phyloP scores from a whole-genome alignment of 2,888 invertebrate genomes.

The Dolichomitus sp. region DNA sequence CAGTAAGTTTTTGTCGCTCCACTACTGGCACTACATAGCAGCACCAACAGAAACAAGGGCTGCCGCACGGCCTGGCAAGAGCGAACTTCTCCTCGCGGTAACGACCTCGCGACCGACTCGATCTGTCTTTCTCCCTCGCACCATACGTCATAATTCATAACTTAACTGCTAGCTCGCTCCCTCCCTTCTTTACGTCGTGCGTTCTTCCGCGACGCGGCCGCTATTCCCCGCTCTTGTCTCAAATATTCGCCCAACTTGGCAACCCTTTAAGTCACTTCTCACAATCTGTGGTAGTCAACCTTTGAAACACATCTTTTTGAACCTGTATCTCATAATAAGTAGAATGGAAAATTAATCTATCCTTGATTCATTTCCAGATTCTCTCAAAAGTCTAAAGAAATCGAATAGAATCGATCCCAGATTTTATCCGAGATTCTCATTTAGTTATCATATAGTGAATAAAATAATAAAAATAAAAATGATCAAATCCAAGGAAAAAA shows the following conservation, averaged over 20 bases:
- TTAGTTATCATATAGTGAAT: too few relatives aligned
- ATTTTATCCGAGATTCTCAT: too few relatives aligned
- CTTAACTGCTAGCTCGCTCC: constrained; percentile 81
- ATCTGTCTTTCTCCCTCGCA: constrained; percentile 76
- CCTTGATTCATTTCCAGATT: too few relatives aligned
- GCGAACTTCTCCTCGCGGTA: constrained; percentile 73
- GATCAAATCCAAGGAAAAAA: too few relatives aligned
- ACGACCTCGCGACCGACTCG: constrained; percentile 81
- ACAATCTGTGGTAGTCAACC: constrained; percentile 37
- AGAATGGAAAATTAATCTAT: not conserved
- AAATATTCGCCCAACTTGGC: not conserved
- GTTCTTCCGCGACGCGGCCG: constrained; percentile 59
- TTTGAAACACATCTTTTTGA: not conserved
- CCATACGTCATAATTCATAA: constrained; percentile 84
- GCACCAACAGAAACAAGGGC: constrained; percentile 37
- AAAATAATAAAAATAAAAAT: too few relatives aligned
- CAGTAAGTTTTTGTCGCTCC: constrained; percentile 77
- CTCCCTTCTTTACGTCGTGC: constrained; percentile 68
- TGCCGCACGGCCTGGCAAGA: constrained; percentile 37
- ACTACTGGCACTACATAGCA: constrained; percentile 62
- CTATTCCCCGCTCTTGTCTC: not conserved
- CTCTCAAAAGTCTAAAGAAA: too few relatives aligned
- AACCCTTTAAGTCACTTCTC: constrained; percentile 39
- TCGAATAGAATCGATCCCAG: too few relatives aligned
- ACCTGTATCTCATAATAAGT: not conserved